Conservation (phyloP, 2,113 vertebrate species). For the Sigmodon hispidus region DNA sequence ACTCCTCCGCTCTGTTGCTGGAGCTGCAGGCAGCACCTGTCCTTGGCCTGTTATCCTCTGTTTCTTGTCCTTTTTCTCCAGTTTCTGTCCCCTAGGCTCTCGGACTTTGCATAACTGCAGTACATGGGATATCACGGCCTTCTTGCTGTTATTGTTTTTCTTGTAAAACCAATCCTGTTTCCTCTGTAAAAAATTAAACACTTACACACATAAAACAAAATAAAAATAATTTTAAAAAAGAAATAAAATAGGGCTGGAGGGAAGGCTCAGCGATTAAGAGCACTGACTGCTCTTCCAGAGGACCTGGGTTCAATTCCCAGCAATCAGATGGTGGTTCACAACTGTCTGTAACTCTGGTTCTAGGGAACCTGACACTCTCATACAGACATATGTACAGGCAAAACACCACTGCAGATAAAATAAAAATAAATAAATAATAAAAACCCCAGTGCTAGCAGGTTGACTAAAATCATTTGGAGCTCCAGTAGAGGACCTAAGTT, state of each 20-base stretch:
- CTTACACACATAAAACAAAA: background rate
- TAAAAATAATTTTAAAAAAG: background rate
- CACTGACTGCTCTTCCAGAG: background rate
- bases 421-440: background rate
- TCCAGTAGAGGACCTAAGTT: background rate
- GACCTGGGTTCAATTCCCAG: background rate
- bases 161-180: background rate
- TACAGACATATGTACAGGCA: background rate
- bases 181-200: background rate
- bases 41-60: background rate
- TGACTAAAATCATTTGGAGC: background rate
- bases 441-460: background rate
- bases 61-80: background rate
- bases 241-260: background rate
- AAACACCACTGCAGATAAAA: background rate
- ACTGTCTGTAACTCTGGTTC: background rate
- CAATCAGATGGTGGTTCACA: background rate
- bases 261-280: background rate
- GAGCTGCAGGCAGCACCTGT: background rate
- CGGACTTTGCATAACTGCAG: background rate
- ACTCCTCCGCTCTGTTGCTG: background rate
- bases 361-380: background rate
- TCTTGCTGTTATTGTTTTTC: background rate
- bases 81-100: background rate
- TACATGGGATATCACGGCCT: background rate